Evolutionary conservation across 2,888 invertebrate genomes (phyloP).

Genomic region (Tortricodes alternella): DNA sequence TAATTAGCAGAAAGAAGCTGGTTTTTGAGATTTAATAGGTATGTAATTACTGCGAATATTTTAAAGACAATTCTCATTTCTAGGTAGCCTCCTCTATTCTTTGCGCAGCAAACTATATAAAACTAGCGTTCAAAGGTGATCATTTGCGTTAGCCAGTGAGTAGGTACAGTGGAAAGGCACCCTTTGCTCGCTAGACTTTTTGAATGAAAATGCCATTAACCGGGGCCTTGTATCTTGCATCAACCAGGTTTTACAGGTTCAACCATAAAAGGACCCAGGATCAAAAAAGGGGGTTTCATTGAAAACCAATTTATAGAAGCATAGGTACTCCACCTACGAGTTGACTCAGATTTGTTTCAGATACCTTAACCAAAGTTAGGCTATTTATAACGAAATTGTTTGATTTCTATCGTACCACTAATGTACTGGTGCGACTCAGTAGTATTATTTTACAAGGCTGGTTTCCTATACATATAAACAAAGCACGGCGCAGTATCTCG

Average conservation of each 20-base stretch:
- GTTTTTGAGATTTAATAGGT: too few species aligned
- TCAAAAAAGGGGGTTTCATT: conserved; percentile 60
- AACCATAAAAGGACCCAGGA: conserved; percentile 44
- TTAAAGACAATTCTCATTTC: not conserved
- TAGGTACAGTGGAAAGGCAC: too few species aligned
- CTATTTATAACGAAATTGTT: too few species aligned
- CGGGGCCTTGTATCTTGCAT: not conserved
- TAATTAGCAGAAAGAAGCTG: conserved; percentile 26
- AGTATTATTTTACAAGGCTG: conserved; percentile 42
- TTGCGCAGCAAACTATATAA: not conserved
- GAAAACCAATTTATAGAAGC: conserved; percentile 56
- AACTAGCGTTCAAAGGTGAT: conserved; percentile 16
- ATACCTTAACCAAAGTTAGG: too few species aligned
- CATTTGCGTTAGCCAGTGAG: conserved; percentile 16
- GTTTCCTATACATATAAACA: conserved; percentile 49
- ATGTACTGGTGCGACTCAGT: not conserved
- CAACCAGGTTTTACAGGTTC: conserved; percentile 27
- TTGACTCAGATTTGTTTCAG: conserved; percentile 44
- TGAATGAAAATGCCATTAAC: conserved; percentile 17
- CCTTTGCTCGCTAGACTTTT: not conserved
- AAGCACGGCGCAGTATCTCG: conserved; percentile 59
- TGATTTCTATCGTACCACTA: not conserved
- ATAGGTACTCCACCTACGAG: conserved; percentile 44
- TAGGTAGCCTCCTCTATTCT: not conserved
- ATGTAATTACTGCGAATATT: too few species aligned